Base-by-base conservation (phyloP, 2,888 invertebrate species). In the Coremacera marginata region DNA sequence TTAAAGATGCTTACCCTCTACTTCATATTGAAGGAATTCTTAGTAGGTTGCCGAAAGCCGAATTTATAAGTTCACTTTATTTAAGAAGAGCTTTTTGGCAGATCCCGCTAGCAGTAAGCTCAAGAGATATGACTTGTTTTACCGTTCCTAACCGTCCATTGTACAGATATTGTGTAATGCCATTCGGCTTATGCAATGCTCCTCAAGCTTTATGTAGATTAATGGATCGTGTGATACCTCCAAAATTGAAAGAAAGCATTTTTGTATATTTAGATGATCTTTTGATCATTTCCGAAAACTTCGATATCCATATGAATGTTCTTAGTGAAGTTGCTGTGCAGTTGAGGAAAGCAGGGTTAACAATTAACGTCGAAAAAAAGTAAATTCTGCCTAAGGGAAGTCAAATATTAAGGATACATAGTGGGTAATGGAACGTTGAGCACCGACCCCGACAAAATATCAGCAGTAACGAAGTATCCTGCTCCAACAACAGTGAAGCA, bases 11-110 rank as follows among this genome's bases (percentile, higher is more conserved):
- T n/a, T n/a, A n/a, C n/a, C n/a, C n/a, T n/a, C n/a, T n/a, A n/a
- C n/a, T n/a, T n/a, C n/a, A n/a, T n/a, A n/a, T n/a, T n/a, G n/a
- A n/a, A n/a, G n/a, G n/a, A n/a, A 86, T 55, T 84, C 81, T n/a
- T 14, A 85, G 5, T 82, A 83, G 70, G 76, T 87, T 0, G 87
- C 86, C 51, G 51, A 63, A 0, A 83, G 84, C 0, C 84, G 85
- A 1, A 25, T 78, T 16, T n/a, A n/a, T 70, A 7, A 51, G 80
- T 81, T 62, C 76, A 79, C 5, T 80, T 79, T 49, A 70, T 78
- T 0, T 52, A 80, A 11, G 79, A 79, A 9, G 74, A 80, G 7
- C 79, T 80, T 80, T 49, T 34, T 80, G 78, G 77, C 74, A 77
- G 51, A 79, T 79, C 11, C 78, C 78, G 0, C 25, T 80, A 3